These are phyloP conservation scores for Eulemur rubriventer DNA, from an alignment of 2,797 vertebrate species.

Conservation along the genomic window DNA sequence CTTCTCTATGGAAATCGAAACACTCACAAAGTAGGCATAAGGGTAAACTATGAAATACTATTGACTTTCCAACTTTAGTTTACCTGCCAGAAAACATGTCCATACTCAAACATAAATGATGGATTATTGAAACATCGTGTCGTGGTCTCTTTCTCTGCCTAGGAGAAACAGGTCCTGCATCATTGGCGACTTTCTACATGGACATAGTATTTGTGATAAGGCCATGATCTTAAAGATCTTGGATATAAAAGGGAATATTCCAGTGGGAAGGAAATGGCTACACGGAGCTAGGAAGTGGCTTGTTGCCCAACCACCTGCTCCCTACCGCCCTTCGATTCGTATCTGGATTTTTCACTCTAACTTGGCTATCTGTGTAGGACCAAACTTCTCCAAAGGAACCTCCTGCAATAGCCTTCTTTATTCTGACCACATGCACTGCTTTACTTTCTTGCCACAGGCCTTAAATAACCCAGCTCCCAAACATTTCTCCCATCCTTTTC, in stretches of 20 bases:
- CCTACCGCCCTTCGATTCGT: not conserved
- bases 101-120: not conserved
- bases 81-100: not conserved
- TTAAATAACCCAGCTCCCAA: not conserved
- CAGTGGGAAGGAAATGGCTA: not conserved
- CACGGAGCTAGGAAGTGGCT: not conserved
- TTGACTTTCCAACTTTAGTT: conserved; percentile 33
- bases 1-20: conserved; percentile 27
- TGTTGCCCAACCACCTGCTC: not conserved
- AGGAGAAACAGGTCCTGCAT: not conserved
- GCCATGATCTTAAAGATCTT: not conserved
- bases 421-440: not conserved
- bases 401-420: not conserved
- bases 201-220: not conserved
- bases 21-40: not conserved
- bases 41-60: conserved; percentile 9
- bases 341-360: not conserved
- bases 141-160: not conserved
- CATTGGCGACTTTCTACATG: not conserved
- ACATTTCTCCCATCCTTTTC: not conserved
- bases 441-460: not conserved
- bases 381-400: not conserved
- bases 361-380: not conserved
- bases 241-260: not conserved
- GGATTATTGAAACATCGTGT: not conserved